Conservation (phyloP, 2,888 invertebrate genomes). For the Orgyia antiqua region DNA sequence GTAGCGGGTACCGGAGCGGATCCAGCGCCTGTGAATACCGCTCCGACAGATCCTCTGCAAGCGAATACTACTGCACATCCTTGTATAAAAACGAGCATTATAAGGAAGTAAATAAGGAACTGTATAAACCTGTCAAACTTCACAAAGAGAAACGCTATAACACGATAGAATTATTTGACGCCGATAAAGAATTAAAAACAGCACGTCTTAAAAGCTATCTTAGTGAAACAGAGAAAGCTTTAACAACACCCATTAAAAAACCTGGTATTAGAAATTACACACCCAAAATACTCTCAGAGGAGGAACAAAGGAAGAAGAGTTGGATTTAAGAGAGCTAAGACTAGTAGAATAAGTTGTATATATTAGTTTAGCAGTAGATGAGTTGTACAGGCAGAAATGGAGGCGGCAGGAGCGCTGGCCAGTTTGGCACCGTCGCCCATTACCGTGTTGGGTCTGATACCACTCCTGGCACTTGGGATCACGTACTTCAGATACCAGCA, state of each 20-base stretch:
- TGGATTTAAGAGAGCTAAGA: constrained; percentile 79
- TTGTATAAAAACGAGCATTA: constrained; percentile 74
- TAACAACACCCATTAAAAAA: constrained; percentile 61
- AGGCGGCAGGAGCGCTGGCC: constrained; percentile 73
- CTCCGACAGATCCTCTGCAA: constrained; percentile 58
- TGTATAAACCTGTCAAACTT: constrained; percentile 72
- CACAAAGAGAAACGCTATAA: constrained; percentile 68
- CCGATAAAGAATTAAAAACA: constrained; percentile 56
- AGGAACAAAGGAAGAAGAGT: constrained; percentile 75
- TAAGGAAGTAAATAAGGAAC: constrained; percentile 65
- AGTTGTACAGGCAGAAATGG: constrained; percentile 53
- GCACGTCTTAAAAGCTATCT: constrained; percentile 53
- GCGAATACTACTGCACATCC: constrained; percentile 66
- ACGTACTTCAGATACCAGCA: constrained; percentile 89
- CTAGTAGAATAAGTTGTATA: constrained; percentile 70
- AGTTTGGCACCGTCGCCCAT: constrained; percentile 81
- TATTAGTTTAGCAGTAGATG: constrained; percentile 68
- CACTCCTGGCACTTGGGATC: constrained; percentile 88
- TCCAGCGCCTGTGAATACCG: constrained; percentile 66
- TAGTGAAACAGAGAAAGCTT: constrained; percentile 64
- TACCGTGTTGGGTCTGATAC: constrained; percentile 85
- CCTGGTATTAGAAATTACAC: constrained; percentile 84
- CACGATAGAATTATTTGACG: constrained; percentile 57
- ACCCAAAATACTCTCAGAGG: constrained; percentile 82
- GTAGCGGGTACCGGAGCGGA: constrained; percentile 68